Evolutionary conservation across 1,140 invertebrate genomes (phyloP), one percentile per base, ranked within the genome.

Genomic region (Temnothorax curvispinosus): DNA sequence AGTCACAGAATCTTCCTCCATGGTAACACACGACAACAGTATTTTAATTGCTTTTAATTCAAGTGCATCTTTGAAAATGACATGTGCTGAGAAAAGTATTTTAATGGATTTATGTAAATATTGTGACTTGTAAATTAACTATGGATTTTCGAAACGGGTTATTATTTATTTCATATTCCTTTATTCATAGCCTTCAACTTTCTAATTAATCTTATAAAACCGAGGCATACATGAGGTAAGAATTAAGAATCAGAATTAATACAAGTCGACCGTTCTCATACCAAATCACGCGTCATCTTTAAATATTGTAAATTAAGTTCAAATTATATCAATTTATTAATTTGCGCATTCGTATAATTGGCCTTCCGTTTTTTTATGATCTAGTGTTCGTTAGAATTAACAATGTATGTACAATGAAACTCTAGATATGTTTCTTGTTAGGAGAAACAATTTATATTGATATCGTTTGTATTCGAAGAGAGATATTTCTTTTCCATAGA

Each of bases 371-470:
- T 27, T 74, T 47, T 44, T 60, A 21, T 56, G 3, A 21, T 32
- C 18, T 4, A 50, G 15, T 69, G 9, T 82, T 27, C 32, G 4
- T 74, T 81, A 62, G 15, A 77, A 35, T 64, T 71, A 54, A 21
- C 27, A 27, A 60, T 82, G 47, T 47, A 74, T 74, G 32, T 80
- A 82, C 67, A 82, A 27, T 82, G 9, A 81, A 81, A 56, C 5
- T 54, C 50, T 77, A 74, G 15, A 54, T 78, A 15, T 35, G 27
- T 52, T 78, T 65, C 27, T 65, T 27, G 3, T 78, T 47, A 64
- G 13, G 15, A 56, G 78, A 81, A 80, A 80, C 11, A 15, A 67
- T 78, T 78, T 64, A 38, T 15, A 65, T 9, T 32, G 13, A 76
- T 76, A 81, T 81, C 3, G 21, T 54, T 69, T 41, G 15, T 15